Percentiles rank a stretch among this genome's conserved stretches.
Evolutionary conservation across 2,797 vertebrate species (phyloP).

Genomic region (Xenops minutus): DNA sequence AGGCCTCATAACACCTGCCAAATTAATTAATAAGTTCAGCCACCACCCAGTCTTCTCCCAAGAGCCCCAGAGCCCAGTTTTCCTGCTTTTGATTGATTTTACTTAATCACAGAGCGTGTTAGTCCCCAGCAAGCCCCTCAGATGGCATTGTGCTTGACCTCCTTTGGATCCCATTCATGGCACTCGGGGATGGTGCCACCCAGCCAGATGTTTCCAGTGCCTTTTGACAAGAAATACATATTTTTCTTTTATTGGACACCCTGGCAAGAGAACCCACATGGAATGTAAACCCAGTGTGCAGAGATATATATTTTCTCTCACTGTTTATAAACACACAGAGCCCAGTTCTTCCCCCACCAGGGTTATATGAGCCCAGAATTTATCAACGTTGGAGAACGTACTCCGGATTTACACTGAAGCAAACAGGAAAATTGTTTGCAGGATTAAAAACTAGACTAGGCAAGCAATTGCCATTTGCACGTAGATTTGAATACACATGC

Average conservation of each 20-base stretch:
- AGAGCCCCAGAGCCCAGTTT: neutral
- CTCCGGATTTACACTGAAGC: neutral
- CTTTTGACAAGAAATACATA: neutral
- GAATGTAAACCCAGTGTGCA: neutral
- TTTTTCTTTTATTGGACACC: neutral
- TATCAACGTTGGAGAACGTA: rapidly evolving
- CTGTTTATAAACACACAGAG: constrained; percentile 37
- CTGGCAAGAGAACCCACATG: neutral
- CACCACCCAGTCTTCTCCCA: neutral
- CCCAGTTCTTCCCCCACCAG: neutral
- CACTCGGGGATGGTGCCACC: neutral
- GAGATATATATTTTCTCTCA: neutral
- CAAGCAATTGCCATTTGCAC: neutral
- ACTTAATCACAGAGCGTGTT: neutral
- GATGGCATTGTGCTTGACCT: neutral
- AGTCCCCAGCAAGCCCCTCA: neutral
- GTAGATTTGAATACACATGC: neutral
- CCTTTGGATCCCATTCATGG: neutral
- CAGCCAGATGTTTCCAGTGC: neutral
- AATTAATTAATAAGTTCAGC: neutral
- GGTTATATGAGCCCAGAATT: neutral
- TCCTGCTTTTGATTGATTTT: neutral
- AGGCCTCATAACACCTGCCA: neutral
- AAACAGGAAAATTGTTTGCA: neutral
- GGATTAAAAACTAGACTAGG: neutral